Conservation (phyloP, 2,888 invertebrate genomes). For the Metallyticus violacea region DNA sequence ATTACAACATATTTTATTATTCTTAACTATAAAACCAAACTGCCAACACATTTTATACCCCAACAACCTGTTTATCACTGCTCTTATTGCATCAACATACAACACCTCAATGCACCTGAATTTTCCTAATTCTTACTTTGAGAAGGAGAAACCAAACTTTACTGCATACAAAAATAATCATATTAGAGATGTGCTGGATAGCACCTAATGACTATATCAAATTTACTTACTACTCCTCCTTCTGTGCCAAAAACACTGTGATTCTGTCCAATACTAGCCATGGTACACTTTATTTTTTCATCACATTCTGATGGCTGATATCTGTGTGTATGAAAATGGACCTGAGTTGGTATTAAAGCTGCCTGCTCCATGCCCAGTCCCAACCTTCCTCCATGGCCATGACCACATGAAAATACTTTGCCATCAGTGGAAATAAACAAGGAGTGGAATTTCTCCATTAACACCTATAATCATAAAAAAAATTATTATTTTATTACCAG, state of each 20-base stretch:
- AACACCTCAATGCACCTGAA: too few relatives aligned
- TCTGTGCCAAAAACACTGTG: conserved; percentile 66
- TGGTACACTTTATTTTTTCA: conserved; percentile 47
- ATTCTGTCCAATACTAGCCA: conserved; percentile 60
- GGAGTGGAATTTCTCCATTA: conserved; percentile 73
- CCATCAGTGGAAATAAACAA: conserved; percentile 60
- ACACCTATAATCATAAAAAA: conserved; percentile 55
- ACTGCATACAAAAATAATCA: too few relatives aligned
- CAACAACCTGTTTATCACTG: too few relatives aligned
- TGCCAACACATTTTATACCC: too few relatives aligned
- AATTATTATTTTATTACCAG: too few relatives aligned
- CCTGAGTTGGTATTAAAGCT: conserved; percentile 53
- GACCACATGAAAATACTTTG: conserved; percentile 73
- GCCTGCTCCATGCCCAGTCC: conserved; percentile 63
- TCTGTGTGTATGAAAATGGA: conserved; percentile 42
- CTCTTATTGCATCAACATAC: too few relatives aligned
- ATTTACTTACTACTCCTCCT: conserved; percentile 56
- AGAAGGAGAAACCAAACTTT: too few relatives aligned
- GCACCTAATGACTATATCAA: too few relatives aligned
- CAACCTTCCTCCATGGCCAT: conserved; percentile 73
- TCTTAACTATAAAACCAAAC: too few relatives aligned
- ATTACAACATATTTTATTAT: too few relatives aligned
- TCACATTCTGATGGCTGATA: conserved; percentile 26
- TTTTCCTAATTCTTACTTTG: too few relatives aligned
- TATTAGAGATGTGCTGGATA: too few relatives aligned